Percentiles rank a stretch among this genome's conserved stretches.
Conservation (phyloP, 2,797 vertebrate species). For the Hemibagrus guttatus region DNA sequence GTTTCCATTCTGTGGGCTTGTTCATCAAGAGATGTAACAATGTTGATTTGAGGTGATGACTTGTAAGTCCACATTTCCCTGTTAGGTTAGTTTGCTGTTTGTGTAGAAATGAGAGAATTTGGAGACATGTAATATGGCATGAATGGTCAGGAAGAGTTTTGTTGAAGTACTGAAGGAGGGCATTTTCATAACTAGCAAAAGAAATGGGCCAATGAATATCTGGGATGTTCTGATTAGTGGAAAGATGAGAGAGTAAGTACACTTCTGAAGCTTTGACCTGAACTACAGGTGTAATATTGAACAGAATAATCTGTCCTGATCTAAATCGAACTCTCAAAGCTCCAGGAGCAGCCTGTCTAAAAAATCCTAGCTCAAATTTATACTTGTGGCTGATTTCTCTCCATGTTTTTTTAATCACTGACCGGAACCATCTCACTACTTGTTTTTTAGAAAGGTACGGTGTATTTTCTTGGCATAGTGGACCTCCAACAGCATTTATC, state of each 20-base stretch:
- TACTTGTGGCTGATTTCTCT: constrained; percentile 88
- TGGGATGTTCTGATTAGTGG: constrained; percentile 50
- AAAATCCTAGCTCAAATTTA: constrained; percentile 84
- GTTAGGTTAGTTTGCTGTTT: constrained; percentile 80
- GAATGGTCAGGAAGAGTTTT: constrained; percentile 77
- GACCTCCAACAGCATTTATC: constrained; percentile 62
- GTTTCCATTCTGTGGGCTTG: constrained; percentile 74
- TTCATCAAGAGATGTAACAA: constrained; percentile 78
- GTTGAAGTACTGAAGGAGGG: constrained; percentile 74
- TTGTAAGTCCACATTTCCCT: constrained; percentile 76
- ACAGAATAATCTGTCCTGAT: constrained; percentile 81
- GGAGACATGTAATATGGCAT: constrained; percentile 85
- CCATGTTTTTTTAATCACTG: constrained; percentile 83
- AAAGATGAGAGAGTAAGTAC: constrained; percentile 80
- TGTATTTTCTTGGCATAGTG: constrained; percentile 77
- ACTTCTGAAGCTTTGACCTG: constrained; percentile 75
- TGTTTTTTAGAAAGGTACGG: constrained; percentile 77
- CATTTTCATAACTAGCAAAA: constrained; percentile 79
- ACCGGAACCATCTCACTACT: constrained; percentile 88
- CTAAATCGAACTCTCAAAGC: constrained; percentile 83
- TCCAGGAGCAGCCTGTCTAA: constrained; percentile 74
- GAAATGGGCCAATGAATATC: constrained; percentile 83
- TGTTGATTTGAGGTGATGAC: constrained; percentile 83
- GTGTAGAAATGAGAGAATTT: constrained; percentile 85
- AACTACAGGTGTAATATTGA: constrained; percentile 85